Evolutionary conservation across 2,888 invertebrate genomes (phyloP), one percentile per base, ranked within the genome.

Genomic region (Leucoma salicis): DNA sequence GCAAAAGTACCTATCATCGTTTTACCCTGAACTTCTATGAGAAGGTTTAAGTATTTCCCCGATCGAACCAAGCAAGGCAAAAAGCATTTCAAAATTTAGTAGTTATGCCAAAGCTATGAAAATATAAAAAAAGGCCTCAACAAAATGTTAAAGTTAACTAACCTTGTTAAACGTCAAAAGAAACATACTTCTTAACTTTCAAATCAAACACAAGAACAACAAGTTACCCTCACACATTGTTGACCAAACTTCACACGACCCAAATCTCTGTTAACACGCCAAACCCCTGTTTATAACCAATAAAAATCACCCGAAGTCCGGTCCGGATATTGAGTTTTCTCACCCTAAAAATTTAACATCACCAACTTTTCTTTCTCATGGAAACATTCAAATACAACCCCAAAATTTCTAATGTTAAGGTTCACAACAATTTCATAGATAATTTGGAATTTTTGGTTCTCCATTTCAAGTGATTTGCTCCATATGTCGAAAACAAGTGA

Each of bases 401-500:
- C 27, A 50, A 75, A 66, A 21, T 0, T 0, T 8, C 0, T 0
- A 0, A 0, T 0, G 0, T 27, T 66, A 71, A 57, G 53, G 58
- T 57, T 10, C 14, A 46, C 1, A 3, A 0, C 5, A 42, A 35
- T 14, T 28, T 58, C 42, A 53, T 15, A 4, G 4, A 6, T 45
- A 57, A 32, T 14, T 15, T 59, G 52, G 64, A 46, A 21, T 29
- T 39, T 56, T 60, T 48, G 59, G 64, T 63, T 63, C 67, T 72
- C 74, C 72, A 74, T 78, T 74, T 63, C 68, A 67, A 71, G 70
- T 73, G 73, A 87, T 86, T 80, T 70, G 67, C 68, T 69, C 79
- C 88, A 85, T 87, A 86, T 84, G 88, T 82, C 66, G 76, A 74
- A 74, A 78, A 85, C 80, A 81, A 88, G 83, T 78, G 82, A 82